Conservation (phyloP, 1,140 invertebrate species). For the Gonioctena quinquepunctata region DNA sequence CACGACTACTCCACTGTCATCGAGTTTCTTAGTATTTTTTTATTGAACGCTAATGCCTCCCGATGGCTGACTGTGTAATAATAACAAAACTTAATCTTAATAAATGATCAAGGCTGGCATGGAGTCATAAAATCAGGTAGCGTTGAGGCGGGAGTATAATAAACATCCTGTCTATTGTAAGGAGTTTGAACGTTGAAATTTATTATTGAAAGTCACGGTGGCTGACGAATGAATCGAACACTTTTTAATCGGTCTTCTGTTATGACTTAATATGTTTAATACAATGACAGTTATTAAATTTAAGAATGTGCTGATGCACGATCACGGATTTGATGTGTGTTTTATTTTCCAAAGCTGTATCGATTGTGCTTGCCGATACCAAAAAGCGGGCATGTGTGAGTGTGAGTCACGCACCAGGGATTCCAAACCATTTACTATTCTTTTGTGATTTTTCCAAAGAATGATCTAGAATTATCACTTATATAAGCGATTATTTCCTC, state of each 20-base stretch:
- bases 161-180: slow-evolving; percentile 44
- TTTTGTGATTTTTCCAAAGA: no score
- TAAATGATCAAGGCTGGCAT: slow-evolving; percentile 35
- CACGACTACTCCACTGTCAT: not conserved
- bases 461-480: no score
- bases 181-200: slow-evolving; percentile 26
- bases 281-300: slow-evolving; percentile 9
- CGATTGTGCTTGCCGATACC: no score
- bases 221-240: slow-evolving; percentile 28
- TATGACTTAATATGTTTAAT: slow-evolving; percentile 10
- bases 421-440: no score
- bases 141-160: slow-evolving; percentile 35
- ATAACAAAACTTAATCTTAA: slow-evolving; percentile 45
- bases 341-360: no score
- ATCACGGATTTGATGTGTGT: not conserved
- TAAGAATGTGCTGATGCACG: not conserved
- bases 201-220: slow-evolving; percentile 39
- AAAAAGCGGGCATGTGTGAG: no score
- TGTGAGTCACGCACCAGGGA: no score
- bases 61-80: slow-evolving; percentile 32
- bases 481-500: no score
- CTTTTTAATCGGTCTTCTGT: slow-evolving; percentile 13
- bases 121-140: slow-evolving; percentile 43
- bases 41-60: slow-evolving; percentile 32
- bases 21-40: slow-evolving; percentile 23